Percentiles rank a stretch among this genome's conserved stretches.
Conservation (phyloP, 1,140 invertebrate species). For the Drosophila chauvacae region DNA sequence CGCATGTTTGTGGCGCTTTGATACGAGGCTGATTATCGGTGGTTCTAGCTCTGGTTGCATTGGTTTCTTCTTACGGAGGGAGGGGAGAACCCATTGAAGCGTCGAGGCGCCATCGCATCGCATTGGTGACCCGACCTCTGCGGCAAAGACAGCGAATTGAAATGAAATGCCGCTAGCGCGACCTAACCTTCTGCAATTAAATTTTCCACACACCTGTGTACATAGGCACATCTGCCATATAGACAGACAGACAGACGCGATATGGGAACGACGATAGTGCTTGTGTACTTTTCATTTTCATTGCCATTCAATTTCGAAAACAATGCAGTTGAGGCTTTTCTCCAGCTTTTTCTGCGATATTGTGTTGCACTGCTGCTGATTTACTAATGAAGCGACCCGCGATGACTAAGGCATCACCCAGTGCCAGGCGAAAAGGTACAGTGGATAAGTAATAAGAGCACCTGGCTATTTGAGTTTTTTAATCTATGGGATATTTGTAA, state of each 20-base stretch:
- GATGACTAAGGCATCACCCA: constrained; percentile 35
- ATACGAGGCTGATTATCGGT: constrained; percentile 43
- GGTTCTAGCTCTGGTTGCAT: constrained; percentile 17
- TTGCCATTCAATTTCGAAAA: constrained; percentile 75
- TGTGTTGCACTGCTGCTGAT: constrained; percentile 34
- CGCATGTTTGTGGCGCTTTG: constrained; percentile 61
- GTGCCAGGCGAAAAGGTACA: constrained; percentile 4
- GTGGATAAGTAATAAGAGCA: not conserved
- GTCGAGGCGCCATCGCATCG: constrained; percentile 53
- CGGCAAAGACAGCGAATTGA: constrained; percentile 55
- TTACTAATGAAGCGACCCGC: constrained; percentile 50
- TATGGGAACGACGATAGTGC: constrained; percentile 36
- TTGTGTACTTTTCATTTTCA: constrained; percentile 74
- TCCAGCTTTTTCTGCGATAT: constrained; percentile 34
- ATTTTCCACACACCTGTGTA: constrained; percentile 51
- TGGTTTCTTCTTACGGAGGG: constrained; percentile 22
- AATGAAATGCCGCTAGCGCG: constrained; percentile 47
- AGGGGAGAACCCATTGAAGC: constrained; percentile 56
- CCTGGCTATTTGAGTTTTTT: not conserved
- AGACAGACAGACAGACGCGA: constrained; percentile 6
- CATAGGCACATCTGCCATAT: not conserved
- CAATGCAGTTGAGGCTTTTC: constrained; percentile 71
- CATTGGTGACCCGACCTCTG: constrained; percentile 70
- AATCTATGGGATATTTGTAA: too few relatives aligned
- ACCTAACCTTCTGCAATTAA: constrained; percentile 74